Base-by-base conservation (phyloP, 2,888 invertebrate genomes). In the Cyaniris semiargus region DNA sequence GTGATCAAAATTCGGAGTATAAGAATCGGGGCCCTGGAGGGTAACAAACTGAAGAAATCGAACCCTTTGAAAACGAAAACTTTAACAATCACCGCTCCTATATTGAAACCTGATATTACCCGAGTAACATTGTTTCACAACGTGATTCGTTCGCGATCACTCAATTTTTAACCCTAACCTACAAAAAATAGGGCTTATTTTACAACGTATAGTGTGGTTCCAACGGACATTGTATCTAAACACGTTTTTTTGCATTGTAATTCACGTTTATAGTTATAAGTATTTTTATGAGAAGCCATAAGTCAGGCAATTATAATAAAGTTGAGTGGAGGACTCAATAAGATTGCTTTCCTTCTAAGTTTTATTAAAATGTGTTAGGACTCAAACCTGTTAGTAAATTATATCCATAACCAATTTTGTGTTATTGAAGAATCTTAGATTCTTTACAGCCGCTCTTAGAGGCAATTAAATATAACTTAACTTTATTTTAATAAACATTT, bases 21-120 rank as follows among this genome's bases (percentile, higher is more conserved):
- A 5, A 53, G 53, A 53, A 18, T 53, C 13, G 3, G 15, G 48
- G 0, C 15, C 48, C 13, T 0, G 15, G 5, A 53, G 23, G 74
- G 74, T 48, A 74, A 74, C 44, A 74, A 27, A 53, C 27, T 77
- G 78, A 72, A 44, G 79, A 79, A 80, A 77, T 77, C 78, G 78
- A 83, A 82, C 79, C 77, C 78, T 77, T 81, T 79, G 75, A 78
- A 80, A 83, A 82, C 82, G 82, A 83, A 85, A 86, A 85, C 83
- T 85, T 85, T 82, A 74, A 81, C 82, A 84, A 84, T 85, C 82
- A 84, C 83, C 84, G 81, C 81, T 81, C 81, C 81, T 78, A 80
- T 81, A 81, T 79, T 81, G 81, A 79, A 82, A 83, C 80, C 77
- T 79, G 82, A 81, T 80, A 82, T 81, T 79, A 80, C 81, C 81